Evolutionary conservation across 2,888 invertebrate genomes (phyloP).

Genomic region (Lithosia quadra): DNA sequence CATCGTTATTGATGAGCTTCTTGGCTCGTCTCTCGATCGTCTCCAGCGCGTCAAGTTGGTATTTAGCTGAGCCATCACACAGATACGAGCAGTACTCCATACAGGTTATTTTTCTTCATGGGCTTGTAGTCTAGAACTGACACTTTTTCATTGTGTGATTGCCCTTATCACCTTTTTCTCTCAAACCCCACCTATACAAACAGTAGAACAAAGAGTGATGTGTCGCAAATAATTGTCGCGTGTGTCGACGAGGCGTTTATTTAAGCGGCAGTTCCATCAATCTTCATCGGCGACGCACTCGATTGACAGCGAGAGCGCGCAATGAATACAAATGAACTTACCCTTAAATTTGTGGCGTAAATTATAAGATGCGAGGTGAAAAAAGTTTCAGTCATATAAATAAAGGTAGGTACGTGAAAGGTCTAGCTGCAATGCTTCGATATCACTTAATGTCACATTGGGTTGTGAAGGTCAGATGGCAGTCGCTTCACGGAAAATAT

Average conservation of each 20-base stretch:
- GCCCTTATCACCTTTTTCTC: background rate
- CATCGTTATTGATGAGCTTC: no score
- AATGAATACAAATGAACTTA: slow-evolving; percentile 69
- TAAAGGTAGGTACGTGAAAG: background rate
- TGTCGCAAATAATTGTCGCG: slow-evolving; percentile 54
- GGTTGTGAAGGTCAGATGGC: no score
- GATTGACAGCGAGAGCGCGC: slow-evolving; percentile 64
- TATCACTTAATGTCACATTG: no score
- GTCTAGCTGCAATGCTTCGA: no score
- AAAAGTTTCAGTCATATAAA: background rate
- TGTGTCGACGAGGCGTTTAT: slow-evolving; percentile 57
- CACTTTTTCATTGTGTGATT: background rate
- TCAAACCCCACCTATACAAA: slow-evolving; percentile 7
- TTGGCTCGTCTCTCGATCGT: no score
- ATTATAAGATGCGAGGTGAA: slow-evolving; percentile 22
- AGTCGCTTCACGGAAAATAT: no score
- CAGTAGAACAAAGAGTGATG: slow-evolving; percentile 19
- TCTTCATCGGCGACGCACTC: slow-evolving; percentile 65
- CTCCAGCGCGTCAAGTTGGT: no score
- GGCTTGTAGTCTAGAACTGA: no score
- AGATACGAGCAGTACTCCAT: no score
- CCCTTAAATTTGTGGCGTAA: slow-evolving; percentile 54
- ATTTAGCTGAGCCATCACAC: no score
- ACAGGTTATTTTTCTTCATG: no score
- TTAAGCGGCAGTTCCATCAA: slow-evolving; percentile 63